Percentiles rank a stretch among this genome's conserved stretches.
phyloP scores from a whole-genome alignment of 2,797 vertebrate species.

The Trematomus bernacchii region DNA sequence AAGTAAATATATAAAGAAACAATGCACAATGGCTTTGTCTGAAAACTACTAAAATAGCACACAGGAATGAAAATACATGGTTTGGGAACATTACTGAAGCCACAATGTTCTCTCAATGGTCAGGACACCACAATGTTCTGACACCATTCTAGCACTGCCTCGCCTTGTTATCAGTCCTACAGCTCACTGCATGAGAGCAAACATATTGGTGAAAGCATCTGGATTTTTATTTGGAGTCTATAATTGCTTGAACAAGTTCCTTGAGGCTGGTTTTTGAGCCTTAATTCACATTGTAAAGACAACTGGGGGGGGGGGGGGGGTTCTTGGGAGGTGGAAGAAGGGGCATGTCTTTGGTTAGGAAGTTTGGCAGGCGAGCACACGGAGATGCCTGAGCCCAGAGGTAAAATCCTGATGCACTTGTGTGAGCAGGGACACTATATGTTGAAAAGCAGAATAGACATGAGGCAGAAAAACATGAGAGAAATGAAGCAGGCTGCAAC shows the following conservation, averaged over 20 bases:
- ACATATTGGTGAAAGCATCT: slow-evolving; percentile 31
- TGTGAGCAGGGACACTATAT: slow-evolving; percentile 42
- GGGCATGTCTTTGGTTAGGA: slow-evolving; percentile 26
- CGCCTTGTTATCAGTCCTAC: slow-evolving; percentile 26
- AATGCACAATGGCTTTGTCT: slow-evolving; percentile 7
- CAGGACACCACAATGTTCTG: slow-evolving; percentile 33
- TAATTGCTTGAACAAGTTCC: slow-evolving; percentile 47
- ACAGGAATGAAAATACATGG: slow-evolving; percentile 17
- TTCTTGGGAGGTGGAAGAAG: slow-evolving; percentile 33
- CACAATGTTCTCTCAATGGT: slow-evolving; percentile 24
- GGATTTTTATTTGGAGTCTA: slow-evolving; percentile 32
- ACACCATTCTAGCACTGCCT: slow-evolving; percentile 41
- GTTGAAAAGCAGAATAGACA: slow-evolving; percentile 32
- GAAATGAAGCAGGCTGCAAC: slow-evolving; percentile 72
- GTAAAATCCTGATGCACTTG: slow-evolving; percentile 37
- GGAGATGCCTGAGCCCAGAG: slow-evolving; percentile 45
- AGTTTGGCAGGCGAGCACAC: slow-evolving; percentile 34
- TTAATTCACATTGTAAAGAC: slow-evolving; percentile 36
- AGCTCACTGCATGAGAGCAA: slow-evolving; percentile 37
- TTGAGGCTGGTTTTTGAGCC: slow-evolving; percentile 30
- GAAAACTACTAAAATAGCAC: slow-evolving; percentile 20
- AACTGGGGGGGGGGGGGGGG: slow-evolving; percentile 17
- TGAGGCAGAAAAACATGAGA: slow-evolving; percentile 48
- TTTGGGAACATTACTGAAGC: slow-evolving; percentile 28
- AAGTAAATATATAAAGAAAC: neutral